These are phyloP conservation scores for Eurystomus gularis DNA, from an alignment of 2,113 vertebrate genomes.

Conservation along the genomic window DNA sequence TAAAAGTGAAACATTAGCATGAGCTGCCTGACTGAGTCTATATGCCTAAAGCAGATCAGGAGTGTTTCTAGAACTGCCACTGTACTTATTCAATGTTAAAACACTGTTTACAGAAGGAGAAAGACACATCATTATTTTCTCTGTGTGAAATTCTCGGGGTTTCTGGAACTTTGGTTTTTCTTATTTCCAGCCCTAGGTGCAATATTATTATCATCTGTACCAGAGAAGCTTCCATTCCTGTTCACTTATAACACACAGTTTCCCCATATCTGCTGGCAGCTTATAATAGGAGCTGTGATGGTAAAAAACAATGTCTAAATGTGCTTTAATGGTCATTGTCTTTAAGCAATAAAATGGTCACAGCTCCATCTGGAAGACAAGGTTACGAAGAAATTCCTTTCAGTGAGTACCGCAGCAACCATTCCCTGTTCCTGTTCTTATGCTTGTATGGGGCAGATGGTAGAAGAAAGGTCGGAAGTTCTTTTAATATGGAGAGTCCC, in stretches of 20 bases:
- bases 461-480: not conserved
- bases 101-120: not conserved
- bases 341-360: not conserved
- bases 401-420: not conserved
- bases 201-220: not conserved
- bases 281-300: not conserved
- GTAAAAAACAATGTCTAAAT: not conserved
- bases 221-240: not conserved
- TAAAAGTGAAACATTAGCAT: not conserved
- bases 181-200: not conserved
- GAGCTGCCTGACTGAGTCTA: not conserved
- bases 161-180: not conserved
- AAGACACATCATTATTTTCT: not conserved
- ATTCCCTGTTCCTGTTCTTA: not conserved
- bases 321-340: not conserved
- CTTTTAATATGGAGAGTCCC: accelerated
- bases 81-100: not conserved
- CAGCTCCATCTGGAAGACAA: not conserved
- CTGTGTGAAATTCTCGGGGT: not conserved
- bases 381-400: not conserved
- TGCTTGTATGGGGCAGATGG: not conserved
- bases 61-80: not conserved
- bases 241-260: not conserved
- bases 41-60: accelerated
- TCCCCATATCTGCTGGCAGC: not conserved